Conservation (phyloP, 2,888 invertebrate species). For the Timandra comae region DNA sequence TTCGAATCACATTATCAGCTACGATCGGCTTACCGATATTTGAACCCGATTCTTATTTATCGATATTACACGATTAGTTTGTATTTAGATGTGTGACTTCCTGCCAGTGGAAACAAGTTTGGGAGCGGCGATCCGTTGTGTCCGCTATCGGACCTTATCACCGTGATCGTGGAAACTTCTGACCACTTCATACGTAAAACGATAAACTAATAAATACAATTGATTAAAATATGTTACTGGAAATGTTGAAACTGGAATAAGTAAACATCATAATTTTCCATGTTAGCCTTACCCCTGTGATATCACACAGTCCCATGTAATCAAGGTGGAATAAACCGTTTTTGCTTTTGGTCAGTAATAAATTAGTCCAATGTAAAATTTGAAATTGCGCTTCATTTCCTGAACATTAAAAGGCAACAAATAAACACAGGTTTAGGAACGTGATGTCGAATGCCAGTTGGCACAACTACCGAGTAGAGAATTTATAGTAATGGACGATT, state of each 20-base stretch:
- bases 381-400: slow-evolving; percentile 3
- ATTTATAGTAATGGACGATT: slow-evolving; percentile 28
- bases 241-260: background rate
- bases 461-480: slow-evolving; percentile 35
- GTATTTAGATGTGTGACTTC: slow-evolving; percentile 22
- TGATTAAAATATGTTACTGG: background rate
- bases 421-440: slow-evolving; percentile 27
- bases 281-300: no score
- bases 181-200: slow-evolving; percentile 35
- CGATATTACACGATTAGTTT: slow-evolving; percentile 9
- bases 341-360: no score
- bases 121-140: slow-evolving; percentile 27
- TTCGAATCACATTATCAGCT: slow-evolving; percentile 16
- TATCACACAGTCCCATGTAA: no score
- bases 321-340: no score
- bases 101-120: slow-evolving; percentile 35
- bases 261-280: no score
- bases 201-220: background rate
- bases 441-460: slow-evolving; percentile 45
- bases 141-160: slow-evolving; percentile 41
- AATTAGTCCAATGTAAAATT: slow-evolving; percentile 16
- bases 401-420: slow-evolving; percentile 16
- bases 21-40: slow-evolving; percentile 7
- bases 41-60: slow-evolving; percentile 13
- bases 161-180: slow-evolving; percentile 55